Base-by-base conservation (phyloP, 2,797 vertebrate species). In the Scyliorhinus canicula region DNA sequence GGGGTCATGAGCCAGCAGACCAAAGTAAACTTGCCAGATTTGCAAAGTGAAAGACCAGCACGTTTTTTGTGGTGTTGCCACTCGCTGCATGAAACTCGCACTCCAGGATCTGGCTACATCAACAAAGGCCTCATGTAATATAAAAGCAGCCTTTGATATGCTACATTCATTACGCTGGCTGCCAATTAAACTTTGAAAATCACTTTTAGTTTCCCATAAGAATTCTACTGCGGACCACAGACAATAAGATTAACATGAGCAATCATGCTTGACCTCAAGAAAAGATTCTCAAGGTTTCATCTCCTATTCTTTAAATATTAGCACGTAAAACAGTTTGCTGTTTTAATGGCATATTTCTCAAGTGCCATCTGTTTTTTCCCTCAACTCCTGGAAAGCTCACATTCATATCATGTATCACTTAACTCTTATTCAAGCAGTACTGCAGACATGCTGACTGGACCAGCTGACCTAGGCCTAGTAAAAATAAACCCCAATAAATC, bases 381-480 rank as follows among this genome's bases (percentile, higher is more conserved):
- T 86, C 67, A 55, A 97, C 96, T 96, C 96, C 95, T 95, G 96
- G 47, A 95, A 96, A 97, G 97, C 97, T 96, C 96, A 96, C 97
- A 95, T 93, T 97, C 97, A 98, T 98, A 98, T 99, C 98, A 96
- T 97, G 98, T 98, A 97, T 96, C 98, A 98, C 97, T 98, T 96
- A 96, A 97, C 95, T 97, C 97, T 98, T 98, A 98, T 97, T 99
- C 98, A 99, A 98, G 99, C 98, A 98, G 96, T 96, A 97, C 96
- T 96, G 98, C 98, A 99, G 98, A 99, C 98, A 98, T 94, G 96
- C 98, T 69, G 98, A 98, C 98, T 98, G 97, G 98, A 97, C 97
- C 97, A 96, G 95, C 95, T 97, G 98, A 98, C 98, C 98, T 97
- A 95, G 96, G 96, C 97, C 96, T 96, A 98, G 97, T 96, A 96